A percentile compares a stretch with the other conserved stretches of the same genome.
Evolutionary conservation across 1,140 invertebrate genomes (phyloP).

Genomic region (Eriosoma lanigerum): DNA sequence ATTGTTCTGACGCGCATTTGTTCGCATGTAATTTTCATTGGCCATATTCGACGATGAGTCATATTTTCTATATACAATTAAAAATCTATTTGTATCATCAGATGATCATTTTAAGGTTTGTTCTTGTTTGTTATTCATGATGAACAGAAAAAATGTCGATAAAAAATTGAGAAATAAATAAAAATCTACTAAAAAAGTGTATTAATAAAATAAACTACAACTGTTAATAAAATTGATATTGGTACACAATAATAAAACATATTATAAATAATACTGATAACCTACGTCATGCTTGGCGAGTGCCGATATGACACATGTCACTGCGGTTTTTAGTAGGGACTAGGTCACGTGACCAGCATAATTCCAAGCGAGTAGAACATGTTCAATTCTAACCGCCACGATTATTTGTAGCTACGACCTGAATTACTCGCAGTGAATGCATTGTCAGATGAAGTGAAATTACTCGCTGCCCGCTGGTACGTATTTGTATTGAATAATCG

Average conservation of each 20-base stretch:
- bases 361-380: background rate
- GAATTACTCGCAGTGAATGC: background rate
- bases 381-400: background rate
- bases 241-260: no score
- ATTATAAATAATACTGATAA: no score
- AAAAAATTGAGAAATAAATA: background rate
- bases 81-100: background rate
- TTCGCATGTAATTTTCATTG: background rate
- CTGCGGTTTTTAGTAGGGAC: background rate
- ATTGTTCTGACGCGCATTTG: background rate
- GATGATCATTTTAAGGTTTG: background rate
- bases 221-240: no score
- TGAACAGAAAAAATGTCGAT: background rate
- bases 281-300: background rate
- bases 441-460: constrained; percentile 6
- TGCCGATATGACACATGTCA: background rate
- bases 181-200: no score
- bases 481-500: no score
- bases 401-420: background rate
- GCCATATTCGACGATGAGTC: background rate
- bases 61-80: background rate
- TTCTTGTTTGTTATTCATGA: background rate
- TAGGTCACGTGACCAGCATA: constrained; percentile 25
- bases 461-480: no score
- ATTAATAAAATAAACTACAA: background rate